phyloP scores from a whole-genome alignment of 2,888 invertebrate species.

The Thelaira solivaga region DNA sequence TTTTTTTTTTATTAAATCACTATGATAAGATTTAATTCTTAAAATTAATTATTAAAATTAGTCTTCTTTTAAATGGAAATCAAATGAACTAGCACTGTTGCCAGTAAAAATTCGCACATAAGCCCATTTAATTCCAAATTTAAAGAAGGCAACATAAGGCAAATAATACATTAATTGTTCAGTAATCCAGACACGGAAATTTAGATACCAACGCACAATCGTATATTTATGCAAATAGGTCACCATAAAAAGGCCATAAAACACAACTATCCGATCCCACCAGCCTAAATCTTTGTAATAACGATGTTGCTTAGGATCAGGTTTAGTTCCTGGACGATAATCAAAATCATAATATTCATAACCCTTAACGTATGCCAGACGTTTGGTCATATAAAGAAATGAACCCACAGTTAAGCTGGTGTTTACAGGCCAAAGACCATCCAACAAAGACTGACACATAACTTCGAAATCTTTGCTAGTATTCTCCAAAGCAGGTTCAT shows the following conservation, averaged over 20 bases:
- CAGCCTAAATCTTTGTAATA: constrained; percentile 76
- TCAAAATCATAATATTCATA: constrained; percentile 78
- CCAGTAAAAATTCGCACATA: constrained; percentile 79
- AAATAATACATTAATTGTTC: constrained; percentile 82
- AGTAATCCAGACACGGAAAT: constrained; percentile 80
- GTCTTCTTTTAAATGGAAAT: constrained; percentile 69
- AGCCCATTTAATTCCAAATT: constrained; percentile 81
- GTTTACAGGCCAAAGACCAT: constrained; percentile 84
- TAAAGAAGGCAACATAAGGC: constrained; percentile 83
- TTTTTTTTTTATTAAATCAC: too few species aligned
- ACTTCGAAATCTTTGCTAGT: constrained; percentile 81
- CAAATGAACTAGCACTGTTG: constrained; percentile 60
- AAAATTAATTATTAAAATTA: constrained; percentile 50
- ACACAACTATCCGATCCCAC: constrained; percentile 77
- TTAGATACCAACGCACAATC: constrained; percentile 81
- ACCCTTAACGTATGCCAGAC: constrained; percentile 80
- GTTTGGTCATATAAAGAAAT: constrained; percentile 79
- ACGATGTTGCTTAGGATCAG: constrained; percentile 75
- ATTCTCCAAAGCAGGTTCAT: constrained; percentile 80
- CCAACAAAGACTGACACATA: constrained; percentile 82
- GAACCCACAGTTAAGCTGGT: constrained; percentile 80
- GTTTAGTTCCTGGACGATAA: constrained; percentile 64
- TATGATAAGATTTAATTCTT: not conserved
- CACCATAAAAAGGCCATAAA: constrained; percentile 71
- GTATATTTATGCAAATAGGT: constrained; percentile 77